Conservation (phyloP, 2,113 vertebrate genomes). For the Gallinago media region DNA sequence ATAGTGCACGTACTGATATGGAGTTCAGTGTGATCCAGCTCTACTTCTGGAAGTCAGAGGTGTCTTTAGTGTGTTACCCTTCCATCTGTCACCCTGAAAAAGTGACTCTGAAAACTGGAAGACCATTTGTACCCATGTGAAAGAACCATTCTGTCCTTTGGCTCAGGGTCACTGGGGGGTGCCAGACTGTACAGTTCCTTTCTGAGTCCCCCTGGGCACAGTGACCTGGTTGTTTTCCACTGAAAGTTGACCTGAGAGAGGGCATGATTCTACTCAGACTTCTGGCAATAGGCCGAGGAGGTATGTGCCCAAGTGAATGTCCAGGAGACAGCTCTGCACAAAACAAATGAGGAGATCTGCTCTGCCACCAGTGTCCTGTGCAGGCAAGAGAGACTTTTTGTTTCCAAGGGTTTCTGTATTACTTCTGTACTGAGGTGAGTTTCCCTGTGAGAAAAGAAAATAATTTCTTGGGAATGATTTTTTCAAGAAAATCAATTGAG, state of each 20-base stretch:
- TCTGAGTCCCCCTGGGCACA: background rate
- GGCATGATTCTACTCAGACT: background rate
- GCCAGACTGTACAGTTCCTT: background rate
- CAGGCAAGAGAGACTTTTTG: background rate
- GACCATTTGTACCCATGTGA: rapidly evolving
- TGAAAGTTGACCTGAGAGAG: background rate
- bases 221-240: background rate
- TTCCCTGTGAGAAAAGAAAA: background rate
- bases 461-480: background rate
- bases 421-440: background rate
- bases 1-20: background rate
- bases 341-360: background rate
- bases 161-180: background rate
- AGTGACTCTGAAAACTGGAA: background rate
- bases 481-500: constrained; percentile 37
- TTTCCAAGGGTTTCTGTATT: background rate
- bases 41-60: background rate
- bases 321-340: background rate
- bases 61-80: background rate
- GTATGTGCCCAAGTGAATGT: background rate
- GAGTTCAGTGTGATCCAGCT: background rate
- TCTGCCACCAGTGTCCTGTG: background rate
- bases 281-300: background rate
- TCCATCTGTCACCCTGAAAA: background rate
- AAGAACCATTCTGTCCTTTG: background rate